Base-by-base conservation (phyloP, 1,140 invertebrate species). In the Drosophila lini region DNA sequence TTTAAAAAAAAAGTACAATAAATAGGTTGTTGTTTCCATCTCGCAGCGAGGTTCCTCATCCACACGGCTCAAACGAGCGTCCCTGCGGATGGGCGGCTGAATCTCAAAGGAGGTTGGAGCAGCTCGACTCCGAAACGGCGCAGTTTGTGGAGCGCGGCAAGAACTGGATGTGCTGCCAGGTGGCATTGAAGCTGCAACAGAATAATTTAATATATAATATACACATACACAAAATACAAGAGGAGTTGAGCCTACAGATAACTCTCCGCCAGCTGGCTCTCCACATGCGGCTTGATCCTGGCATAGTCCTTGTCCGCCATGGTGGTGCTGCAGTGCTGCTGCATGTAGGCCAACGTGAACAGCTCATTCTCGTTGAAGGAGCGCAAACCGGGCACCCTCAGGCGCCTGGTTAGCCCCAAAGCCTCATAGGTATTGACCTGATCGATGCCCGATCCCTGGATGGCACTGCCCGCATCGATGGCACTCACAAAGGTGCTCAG, bases 141-240 rank as follows among this genome's bases (percentile, higher is more conserved):
- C 91, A 92, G 42, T 90, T 76, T 45, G 81, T 84, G 36, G 91
- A 89, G 28, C 88, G 78, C 19, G 89, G 81, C 73, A 92, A 64
- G 59, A 91, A 90, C 74, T 91, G 91, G 45, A 92, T 91, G 32
- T 92, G 91, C 57, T 91, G 84, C 91, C 91, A 92, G 16, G 89
- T 91, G 57, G 91, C 90, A 50, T 92, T 91, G 55, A 92, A 92
- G 42, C 91, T 92, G 50, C 16, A 82, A 55, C 0, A 16, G 28
- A 7, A n/a, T 0, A 38, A 13, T n/a, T 28, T 2, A 13, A 32
- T 2, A 40, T n/a, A 7, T n/a, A n/a, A 0, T 31, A n/a, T 0
- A 28, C 3, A 16, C 0, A 19, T 4, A 10, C 0, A 45, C 3
- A n/a, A 10, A 5, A 6, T 9, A 2, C 3, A 13, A 71, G 4